Evolutionary conservation across 2,888 invertebrate genomes (phyloP), one percentile per base, ranked within the genome.

Genomic region (Drosophila prolongata): DNA sequence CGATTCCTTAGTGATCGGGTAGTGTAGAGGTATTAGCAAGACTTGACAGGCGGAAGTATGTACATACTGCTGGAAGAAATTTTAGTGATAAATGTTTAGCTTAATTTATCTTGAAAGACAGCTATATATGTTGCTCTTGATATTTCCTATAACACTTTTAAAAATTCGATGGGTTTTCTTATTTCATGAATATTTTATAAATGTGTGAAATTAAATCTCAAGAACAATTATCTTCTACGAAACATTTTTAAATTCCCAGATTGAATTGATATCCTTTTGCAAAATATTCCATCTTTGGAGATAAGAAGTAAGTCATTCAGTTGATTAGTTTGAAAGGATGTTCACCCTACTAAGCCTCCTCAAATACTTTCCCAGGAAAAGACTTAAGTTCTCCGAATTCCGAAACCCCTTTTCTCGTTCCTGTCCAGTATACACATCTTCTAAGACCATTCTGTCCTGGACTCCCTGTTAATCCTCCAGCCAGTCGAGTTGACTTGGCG

Each of bases 391-490:
- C 3, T 13, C 10, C 14, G 19, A 30, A 10, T 19, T 9, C 46
- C 14, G 35, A 1, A 27, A 35, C 57, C 44, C 24, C 30, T 35
- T 24, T 27, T 35, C 8, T 56, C 16, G 19, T 37, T 13, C 11
- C 13, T 42, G 9, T 16, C 19, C 24, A 34, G 30, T 40, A 54
- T 19, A 59, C 42, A 61, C 27, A 60, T 60, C 35, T 46, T 44
- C 24, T 46, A 24, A 9, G 50, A 19, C 34, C 14, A 34, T 27
- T 42, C 50, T 34, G 67, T 67, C 67, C 65, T 53, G 46, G 37
- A 16, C 14, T 40, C 34, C 49, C 38, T 27, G 4, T 16, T 66
- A 53, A 66, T 66, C 65, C 47, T 50, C 64, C n/a, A 30, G 62
- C 34, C 47, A 35, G 44, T 14, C 14, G 14, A 24, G 50, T 30